Conservation (phyloP, 2,888 invertebrate species). For the Eupithecia inturbata region DNA sequence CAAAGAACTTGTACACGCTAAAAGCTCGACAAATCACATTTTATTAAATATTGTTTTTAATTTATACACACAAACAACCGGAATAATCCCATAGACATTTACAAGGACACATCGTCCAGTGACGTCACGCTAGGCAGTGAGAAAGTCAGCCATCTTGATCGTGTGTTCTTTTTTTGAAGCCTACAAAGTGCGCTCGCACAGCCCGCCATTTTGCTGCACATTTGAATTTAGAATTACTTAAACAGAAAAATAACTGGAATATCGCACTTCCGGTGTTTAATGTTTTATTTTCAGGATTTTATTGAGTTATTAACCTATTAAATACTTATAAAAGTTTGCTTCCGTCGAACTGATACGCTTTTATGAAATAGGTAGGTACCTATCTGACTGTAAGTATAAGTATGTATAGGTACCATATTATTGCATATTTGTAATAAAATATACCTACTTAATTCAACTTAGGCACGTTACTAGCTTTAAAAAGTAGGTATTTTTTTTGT, state of each 20-base stretch:
- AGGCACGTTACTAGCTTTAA: not conserved
- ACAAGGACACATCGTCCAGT: slow-evolving; percentile 80
- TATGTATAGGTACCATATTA: not conserved
- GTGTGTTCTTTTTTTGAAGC: slow-evolving; percentile 80
- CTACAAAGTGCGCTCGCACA: slow-evolving; percentile 77
- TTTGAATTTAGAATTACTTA: slow-evolving; percentile 53
- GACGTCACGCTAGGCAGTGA: slow-evolving; percentile 82
- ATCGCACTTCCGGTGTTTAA: not conserved
- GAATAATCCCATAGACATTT: slow-evolving; percentile 62
- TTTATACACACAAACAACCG: slow-evolving; percentile 47
- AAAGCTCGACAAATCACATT: slow-evolving; percentile 40
- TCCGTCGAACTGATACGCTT: not conserved
- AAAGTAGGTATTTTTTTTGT: not conserved
- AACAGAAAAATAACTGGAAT: slow-evolving; percentile 21
- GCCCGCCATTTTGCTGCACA: slow-evolving; percentile 63
- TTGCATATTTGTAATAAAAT: not conserved
- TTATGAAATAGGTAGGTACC: not conserved
- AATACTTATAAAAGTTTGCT: not conserved
- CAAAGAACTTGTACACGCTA: slow-evolving; percentile 25
- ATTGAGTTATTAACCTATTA: not conserved
- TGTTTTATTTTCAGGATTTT: not conserved
- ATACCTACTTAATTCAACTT: not conserved
- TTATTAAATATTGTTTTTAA: slow-evolving; percentile 27
- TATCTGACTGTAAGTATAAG: not conserved
- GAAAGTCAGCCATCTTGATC: slow-evolving; percentile 82